Conservation (phyloP, 2,797 vertebrate genomes). For the Trichosurus vulpecula region DNA sequence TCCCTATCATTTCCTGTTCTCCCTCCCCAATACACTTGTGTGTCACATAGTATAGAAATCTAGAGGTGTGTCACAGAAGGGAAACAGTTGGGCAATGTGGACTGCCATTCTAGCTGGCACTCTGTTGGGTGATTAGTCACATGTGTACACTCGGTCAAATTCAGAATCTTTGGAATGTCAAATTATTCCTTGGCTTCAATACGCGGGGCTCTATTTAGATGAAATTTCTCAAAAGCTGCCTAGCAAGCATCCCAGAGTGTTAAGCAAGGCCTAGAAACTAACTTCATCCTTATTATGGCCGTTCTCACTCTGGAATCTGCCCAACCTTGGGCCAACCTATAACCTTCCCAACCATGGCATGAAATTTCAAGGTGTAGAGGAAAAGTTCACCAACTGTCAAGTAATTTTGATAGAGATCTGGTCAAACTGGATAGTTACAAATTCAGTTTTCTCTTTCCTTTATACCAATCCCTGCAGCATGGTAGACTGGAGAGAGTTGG, state of each 20-base stretch:
- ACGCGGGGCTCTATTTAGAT: neutral
- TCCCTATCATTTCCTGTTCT: neutral
- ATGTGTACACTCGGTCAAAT: slow-evolving; percentile 7
- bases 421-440: neutral
- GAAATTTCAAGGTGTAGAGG: neutral
- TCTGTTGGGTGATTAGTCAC: neutral
- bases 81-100: neutral
- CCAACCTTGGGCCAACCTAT: neutral
- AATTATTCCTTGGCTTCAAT: neutral
- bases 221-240: neutral
- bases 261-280: neutral
- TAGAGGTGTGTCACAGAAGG: neutral
- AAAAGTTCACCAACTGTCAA: neutral
- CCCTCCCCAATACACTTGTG: neutral
- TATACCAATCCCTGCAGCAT: neutral
- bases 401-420: neutral
- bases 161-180: neutral
- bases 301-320: neutral
- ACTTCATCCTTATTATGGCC: neutral
- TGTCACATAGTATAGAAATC: neutral
- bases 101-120: neutral
- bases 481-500: neutral
- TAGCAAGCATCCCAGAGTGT: neutral
- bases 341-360: neutral
- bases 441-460: neutral